Percentiles rank a stretch among this genome's conserved stretches.
Evolutionary conservation across 2,797 vertebrate species (phyloP).

Genomic region (Alca torda): DNA sequence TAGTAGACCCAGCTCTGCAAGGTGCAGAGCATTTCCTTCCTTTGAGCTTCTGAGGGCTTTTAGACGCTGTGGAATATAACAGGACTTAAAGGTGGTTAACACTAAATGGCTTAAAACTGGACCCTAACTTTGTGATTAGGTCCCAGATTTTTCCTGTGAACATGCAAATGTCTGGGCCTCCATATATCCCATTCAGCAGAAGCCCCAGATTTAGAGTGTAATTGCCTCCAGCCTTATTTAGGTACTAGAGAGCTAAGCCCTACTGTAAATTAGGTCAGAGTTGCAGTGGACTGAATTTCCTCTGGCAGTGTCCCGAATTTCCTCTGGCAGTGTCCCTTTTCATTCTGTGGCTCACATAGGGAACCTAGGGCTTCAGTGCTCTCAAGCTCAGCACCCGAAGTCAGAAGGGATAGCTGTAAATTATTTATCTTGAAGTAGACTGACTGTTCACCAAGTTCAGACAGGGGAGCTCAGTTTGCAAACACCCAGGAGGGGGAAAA

Average conservation of each 20-base stretch:
- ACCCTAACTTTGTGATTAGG: not conserved
- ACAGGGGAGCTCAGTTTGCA: not conserved
- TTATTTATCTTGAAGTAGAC: not conserved
- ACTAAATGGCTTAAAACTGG: not conserved
- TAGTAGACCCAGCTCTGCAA: not conserved
- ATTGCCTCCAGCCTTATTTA: not conserved
- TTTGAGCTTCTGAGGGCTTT: not conserved
- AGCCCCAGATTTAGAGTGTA: not conserved
- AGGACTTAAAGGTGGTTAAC: not conserved
- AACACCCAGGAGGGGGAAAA: not conserved
- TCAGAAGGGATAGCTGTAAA: not conserved
- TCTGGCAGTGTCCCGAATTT: not conserved
- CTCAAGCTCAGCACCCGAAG: not conserved
- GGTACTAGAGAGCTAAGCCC: not conserved
- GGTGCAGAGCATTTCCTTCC: not conserved
- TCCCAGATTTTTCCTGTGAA: not conserved
- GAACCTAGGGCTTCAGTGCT: not conserved
- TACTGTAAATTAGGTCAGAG: not conserved
- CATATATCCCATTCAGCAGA: not conserved
- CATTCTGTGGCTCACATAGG: rapidly evolving
- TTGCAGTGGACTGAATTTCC: not conserved
- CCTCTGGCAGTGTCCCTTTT: not conserved
- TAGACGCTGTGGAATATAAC: not conserved
- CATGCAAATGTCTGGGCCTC: rapidly evolving
- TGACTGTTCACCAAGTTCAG: not conserved